Evolutionary conservation across 1,140 invertebrate genomes (phyloP).

Genomic region (Lepidurus packardi): DNA sequence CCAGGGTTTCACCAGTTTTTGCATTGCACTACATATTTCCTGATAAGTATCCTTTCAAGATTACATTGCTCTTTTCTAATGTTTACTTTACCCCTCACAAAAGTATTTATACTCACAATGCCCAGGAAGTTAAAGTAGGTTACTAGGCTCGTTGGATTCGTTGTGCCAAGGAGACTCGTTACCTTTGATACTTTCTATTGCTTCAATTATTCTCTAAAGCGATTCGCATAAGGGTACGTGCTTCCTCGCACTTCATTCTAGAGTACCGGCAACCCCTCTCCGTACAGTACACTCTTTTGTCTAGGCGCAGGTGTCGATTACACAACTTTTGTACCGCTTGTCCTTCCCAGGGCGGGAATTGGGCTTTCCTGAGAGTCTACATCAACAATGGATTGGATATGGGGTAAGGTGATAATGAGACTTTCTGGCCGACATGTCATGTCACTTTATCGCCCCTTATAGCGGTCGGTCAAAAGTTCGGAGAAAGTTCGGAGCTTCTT

Average conservation of each 20-base stretch:
- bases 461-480: neutral
- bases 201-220: neutral
- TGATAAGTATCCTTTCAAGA: neutral
- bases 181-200: neutral
- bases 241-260: neutral
- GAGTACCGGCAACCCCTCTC: neutral
- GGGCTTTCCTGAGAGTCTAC: neutral
- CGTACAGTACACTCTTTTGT: neutral
- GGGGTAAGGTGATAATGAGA: slow-evolving; percentile 8
- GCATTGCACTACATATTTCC: too few relatives aligned
- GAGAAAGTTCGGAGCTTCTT: neutral
- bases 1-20: too few relatives aligned
- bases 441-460: neutral
- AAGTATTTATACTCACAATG: neutral
- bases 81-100: neutral
- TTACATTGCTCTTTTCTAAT: neutral
- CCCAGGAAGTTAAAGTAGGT: slow-evolving; percentile 6
- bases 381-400: slow-evolving; percentile 2
- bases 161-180: neutral
- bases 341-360: neutral
- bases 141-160: slow-evolving; percentile 13
- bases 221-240: neutral
- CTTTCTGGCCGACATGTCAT: neutral
- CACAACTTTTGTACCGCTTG: neutral
- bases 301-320: slow-evolving; percentile 14